Evolutionary conservation across 2,888 invertebrate genomes (phyloP).

Genomic region (Sinotaia quadrata): DNA sequence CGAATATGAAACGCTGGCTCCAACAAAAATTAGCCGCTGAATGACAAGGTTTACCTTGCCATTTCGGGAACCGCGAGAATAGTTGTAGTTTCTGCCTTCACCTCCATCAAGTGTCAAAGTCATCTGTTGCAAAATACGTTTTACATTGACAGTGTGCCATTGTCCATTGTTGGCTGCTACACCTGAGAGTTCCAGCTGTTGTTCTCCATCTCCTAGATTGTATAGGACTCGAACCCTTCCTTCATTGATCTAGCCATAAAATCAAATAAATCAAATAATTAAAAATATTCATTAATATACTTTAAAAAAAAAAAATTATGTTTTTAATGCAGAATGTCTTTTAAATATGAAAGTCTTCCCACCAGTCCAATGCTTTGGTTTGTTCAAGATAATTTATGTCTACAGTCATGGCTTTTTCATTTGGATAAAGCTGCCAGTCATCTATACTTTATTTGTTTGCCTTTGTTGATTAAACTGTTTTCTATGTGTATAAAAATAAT

Average conservation of each 20-base stretch:
- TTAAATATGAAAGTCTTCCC: background rate
- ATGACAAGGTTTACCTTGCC: constrained; percentile 45
- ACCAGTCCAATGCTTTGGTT: no score
- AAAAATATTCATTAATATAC: background rate
- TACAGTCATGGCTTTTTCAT: no score
- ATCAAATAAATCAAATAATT: background rate
- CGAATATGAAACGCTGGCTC: constrained; percentile 73
- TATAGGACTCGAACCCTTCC: constrained; percentile 91
- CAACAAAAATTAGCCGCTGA: constrained; percentile 91
- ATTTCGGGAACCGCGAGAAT: constrained; percentile 73
- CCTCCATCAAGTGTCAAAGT: constrained; percentile 94
- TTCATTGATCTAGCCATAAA: constrained; percentile 82
- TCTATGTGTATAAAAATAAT: no score
- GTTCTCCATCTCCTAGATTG: constrained; percentile 89
- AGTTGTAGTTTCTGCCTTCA: constrained; percentile 79
- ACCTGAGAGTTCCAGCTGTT: constrained; percentile 84
- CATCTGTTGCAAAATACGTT: constrained; percentile 92
- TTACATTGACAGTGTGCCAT: constrained; percentile 95
- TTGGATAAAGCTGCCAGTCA: no score
- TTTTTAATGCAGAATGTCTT: no score
- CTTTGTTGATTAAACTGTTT: no score
- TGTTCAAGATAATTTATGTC: no score
- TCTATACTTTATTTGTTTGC: no score
- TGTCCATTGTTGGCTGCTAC: constrained; percentile 93
- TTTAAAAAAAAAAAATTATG: background rate